phyloP scores from a whole-genome alignment of 2,113 vertebrate species.

The Stegostoma tigrinum region DNA sequence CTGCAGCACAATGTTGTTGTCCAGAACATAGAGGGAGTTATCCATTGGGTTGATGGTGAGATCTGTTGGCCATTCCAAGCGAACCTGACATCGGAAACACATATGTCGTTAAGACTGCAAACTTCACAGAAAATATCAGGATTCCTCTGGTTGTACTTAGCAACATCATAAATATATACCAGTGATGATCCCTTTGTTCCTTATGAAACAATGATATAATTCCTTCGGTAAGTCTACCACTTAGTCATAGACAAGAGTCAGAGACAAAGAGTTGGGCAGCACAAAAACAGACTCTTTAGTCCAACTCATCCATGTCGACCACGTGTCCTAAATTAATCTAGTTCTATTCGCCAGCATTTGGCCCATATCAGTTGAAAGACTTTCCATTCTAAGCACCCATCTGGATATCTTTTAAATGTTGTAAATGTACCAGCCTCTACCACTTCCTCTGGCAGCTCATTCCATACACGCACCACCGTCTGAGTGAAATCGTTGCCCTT shows the following conservation, averaged over 20 bases:
- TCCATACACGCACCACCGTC: too few species aligned
- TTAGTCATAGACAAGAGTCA: not conserved
- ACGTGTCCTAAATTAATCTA: too few species aligned
- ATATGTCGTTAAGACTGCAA: not conserved
- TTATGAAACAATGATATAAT: not conserved
- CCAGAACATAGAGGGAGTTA: conserved; percentile 89
- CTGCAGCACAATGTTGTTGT: conserved; percentile 89
- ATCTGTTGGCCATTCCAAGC: conserved; percentile 94
- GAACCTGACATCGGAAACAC: conserved; percentile 62
- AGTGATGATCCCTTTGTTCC: not conserved
- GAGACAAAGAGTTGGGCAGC: too few species aligned
- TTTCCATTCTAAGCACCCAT: too few species aligned
- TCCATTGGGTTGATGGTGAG: conserved; percentile 93
- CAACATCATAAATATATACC: not conserved
- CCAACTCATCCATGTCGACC: too few species aligned
- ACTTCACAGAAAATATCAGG: not conserved
- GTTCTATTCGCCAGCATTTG: too few species aligned
- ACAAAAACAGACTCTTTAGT: too few species aligned
- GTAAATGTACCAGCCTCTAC: too few species aligned
- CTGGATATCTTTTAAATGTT: too few species aligned
- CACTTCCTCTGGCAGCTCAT: too few species aligned
- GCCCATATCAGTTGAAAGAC: too few species aligned
- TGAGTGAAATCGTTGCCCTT: too few species aligned
- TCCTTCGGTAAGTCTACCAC: not conserved
- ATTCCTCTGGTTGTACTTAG: not conserved